phyloP scores from a whole-genome alignment of 64 coral and sea anemone species.

The Actinia tenebrosa region DNA sequence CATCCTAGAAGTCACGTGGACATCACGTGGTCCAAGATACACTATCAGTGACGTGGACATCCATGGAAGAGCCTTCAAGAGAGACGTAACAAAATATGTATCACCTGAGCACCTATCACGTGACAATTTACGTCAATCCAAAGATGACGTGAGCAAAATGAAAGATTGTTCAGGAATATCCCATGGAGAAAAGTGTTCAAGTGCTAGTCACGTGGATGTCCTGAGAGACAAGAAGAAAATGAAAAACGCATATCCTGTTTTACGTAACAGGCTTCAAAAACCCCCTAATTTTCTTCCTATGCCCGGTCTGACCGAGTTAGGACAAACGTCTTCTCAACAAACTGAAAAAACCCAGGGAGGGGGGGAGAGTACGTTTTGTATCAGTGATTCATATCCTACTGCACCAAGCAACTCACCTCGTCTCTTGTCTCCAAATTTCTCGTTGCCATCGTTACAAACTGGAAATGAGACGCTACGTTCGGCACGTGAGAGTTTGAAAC shows the following conservation, averaged over 20 bases:
- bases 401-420: neutral
- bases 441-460: neutral
- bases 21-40: constrained; percentile 10
- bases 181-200: neutral
- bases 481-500: neutral
- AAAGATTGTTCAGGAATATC: neutral
- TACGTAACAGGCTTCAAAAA: neutral
- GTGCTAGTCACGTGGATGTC: too few relatives aligned
- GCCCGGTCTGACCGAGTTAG: neutral
- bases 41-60: neutral
- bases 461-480: neutral
- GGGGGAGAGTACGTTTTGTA: neutral
- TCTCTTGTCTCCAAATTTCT: neutral
- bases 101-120: neutral
- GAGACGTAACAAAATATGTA: neutral
- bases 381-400: neutral
- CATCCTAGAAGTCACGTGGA: constrained; percentile 29
- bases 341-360: neutral
- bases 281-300: neutral
- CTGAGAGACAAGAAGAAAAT: neutral
- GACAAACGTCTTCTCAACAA: neutral
- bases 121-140: neutral
- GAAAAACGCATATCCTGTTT: neutral
- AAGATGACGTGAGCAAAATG: neutral
- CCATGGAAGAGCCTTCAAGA: neutral